phyloP scores from a whole-genome alignment of 2,888 invertebrate species.

The Elegia similella region DNA sequence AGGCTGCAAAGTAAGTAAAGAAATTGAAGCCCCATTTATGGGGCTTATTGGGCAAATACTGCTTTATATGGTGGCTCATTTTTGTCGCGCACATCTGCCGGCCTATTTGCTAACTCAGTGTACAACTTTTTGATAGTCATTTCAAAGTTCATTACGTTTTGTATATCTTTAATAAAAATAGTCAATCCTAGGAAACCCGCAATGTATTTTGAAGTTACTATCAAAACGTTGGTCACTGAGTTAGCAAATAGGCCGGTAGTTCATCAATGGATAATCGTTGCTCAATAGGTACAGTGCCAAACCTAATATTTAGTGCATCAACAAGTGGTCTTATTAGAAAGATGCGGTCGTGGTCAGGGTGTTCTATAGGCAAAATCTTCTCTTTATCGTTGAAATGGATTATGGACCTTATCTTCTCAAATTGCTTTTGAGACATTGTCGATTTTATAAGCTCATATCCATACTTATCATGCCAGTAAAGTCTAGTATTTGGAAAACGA shows the following conservation, averaged over 20 bases:
- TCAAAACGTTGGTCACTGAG: too few relatives aligned
- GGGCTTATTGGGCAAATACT: constrained; percentile 40
- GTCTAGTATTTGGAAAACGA: constrained; percentile 36
- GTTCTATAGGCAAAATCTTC: constrained; percentile 31
- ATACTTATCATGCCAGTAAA: constrained; percentile 37
- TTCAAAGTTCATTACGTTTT: too few relatives aligned
- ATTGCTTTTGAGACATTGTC: constrained; percentile 36
- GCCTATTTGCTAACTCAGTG: too few relatives aligned
- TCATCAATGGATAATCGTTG: constrained; percentile 39
- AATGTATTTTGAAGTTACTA: too few relatives aligned
- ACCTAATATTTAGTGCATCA: constrained; percentile 26
- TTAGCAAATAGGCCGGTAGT: too few relatives aligned
- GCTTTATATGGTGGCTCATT: constrained; percentile 38
- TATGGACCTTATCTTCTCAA: constrained; percentile 37
- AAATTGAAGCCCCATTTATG: constrained; percentile 43
- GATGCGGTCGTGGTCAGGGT: constrained; percentile 34
- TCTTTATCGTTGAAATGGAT: constrained; percentile 26
- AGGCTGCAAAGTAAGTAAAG: constrained; percentile 32
- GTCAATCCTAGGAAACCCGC: too few relatives aligned
- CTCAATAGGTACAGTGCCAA: constrained; percentile 35
- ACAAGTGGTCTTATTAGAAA: constrained; percentile 34
- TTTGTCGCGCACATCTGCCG: constrained; percentile 44
- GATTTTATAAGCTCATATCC: constrained; percentile 39
- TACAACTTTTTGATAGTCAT: too few relatives aligned
- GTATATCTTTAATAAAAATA: too few relatives aligned